Conservation (phyloP, 2,113 vertebrate genomes). For the Suricata suricatta region DNA sequence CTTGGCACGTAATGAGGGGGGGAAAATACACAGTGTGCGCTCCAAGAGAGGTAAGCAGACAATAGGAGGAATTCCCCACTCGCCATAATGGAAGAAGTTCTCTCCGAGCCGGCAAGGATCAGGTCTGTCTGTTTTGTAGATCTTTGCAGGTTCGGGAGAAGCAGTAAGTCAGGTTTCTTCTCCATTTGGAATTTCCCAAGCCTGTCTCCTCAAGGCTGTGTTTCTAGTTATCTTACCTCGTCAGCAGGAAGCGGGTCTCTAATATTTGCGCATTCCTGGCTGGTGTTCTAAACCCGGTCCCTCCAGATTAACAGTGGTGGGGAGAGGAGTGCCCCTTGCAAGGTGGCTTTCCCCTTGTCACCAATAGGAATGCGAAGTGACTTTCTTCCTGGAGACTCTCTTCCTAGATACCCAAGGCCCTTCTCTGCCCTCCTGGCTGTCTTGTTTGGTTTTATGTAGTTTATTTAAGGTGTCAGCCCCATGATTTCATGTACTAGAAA, state of each 20-base stretch:
- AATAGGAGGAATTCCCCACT: not conserved
- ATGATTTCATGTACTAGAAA: not conserved
- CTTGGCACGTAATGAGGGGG: not conserved
- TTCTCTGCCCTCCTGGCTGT: not conserved
- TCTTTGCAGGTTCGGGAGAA: not conserved
- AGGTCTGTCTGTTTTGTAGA: not conserved
- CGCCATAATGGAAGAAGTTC: not conserved
- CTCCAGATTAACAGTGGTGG: too few species aligned
- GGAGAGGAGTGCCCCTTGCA: not conserved
- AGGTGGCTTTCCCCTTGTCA: not conserved
- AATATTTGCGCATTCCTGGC: not conserved
- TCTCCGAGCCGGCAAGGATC: not conserved
- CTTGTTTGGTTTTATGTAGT: not conserved
- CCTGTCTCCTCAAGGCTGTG: not conserved
- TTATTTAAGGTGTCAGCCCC: not conserved
- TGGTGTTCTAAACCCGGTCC: not conserved
- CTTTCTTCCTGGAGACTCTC: not conserved
- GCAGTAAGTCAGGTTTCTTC: not conserved
- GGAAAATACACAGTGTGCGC: not conserved
- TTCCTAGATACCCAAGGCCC: not conserved
- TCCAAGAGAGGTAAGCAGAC: not conserved
- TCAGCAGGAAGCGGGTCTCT: not conserved
- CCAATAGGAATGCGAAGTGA: accelerated
- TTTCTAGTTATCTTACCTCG: not conserved
- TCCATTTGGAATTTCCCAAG: not conserved